phyloP scores from a whole-genome alignment of 2,888 invertebrate species.

The Hetaerina titia region DNA sequence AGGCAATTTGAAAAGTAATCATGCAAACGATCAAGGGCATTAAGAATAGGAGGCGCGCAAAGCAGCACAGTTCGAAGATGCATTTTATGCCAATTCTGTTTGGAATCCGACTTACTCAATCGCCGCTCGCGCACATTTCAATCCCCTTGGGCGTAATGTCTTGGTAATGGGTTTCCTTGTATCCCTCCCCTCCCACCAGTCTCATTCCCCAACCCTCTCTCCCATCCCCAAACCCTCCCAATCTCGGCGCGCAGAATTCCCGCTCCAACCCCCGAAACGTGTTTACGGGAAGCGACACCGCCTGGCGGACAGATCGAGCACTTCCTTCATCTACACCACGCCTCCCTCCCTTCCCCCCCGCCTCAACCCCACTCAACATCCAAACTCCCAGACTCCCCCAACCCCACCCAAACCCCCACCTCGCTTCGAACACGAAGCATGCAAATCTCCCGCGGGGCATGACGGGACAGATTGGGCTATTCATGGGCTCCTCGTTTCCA shows the following conservation, averaged over 20 bases:
- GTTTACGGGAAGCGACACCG: conserved; percentile 21
- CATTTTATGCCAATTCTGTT: conserved; percentile 5
- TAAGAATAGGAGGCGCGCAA: neutral
- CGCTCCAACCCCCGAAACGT: neutral
- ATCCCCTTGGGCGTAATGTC: conserved; percentile 41
- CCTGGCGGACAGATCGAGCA: conserved; percentile 45
- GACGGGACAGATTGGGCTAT: conserved; percentile 61
- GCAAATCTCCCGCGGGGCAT: conserved; percentile 43
- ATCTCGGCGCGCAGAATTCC: neutral
- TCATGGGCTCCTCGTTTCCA: conserved; percentile 57
- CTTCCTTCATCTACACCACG: conserved; percentile 3
- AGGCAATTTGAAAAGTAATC: neutral
- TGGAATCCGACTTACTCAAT: conserved; percentile 39
- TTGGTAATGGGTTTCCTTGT: conserved; percentile 47
- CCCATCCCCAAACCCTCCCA: neutral
- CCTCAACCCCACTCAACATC: neutral
- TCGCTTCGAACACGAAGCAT: neutral
- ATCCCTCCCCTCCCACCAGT: neutral
- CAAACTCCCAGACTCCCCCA: neutral
- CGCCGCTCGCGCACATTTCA: neutral
- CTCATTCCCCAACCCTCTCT: neutral
- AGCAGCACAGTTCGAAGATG: neutral
- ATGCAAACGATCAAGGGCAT: neutral
- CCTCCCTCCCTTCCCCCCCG: neutral
- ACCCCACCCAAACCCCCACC: neutral